Percentiles rank a stretch among this genome's conserved stretches.
Conservation (phyloP, 2,797 vertebrate genomes). For the Moxostoma hubbsi region DNA sequence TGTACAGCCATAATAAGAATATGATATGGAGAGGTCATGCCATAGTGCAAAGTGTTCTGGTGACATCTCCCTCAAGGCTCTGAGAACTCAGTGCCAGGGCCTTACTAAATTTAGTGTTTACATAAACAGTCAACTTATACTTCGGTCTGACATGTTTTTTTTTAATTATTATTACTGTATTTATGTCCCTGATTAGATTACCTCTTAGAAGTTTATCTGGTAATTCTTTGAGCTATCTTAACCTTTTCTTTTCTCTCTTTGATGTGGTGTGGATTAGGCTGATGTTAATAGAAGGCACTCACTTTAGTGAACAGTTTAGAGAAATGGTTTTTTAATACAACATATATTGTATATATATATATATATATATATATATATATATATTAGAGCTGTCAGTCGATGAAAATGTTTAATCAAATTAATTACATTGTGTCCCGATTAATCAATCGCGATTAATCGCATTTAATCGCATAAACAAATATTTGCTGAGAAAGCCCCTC, state of each 20-base stretch:
- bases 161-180: not conserved
- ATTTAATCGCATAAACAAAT: too few species aligned
- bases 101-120: constrained; percentile 26
- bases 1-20: constrained; percentile 41
- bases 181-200: constrained; percentile 37
- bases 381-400: too few species aligned
- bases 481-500: too few species aligned
- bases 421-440: too few species aligned
- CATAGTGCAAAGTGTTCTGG: constrained; percentile 26
- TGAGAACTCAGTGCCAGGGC: constrained; percentile 20
- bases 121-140: constrained; percentile 41
- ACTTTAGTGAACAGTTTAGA: constrained; percentile 42
- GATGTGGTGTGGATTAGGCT: constrained; percentile 35
- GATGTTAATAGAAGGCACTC: constrained; percentile 36
- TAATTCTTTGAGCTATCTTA: constrained; percentile 38
- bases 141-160: not conserved
- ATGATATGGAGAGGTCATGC: constrained; percentile 37
- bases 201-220: constrained; percentile 39
- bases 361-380: too few species aligned
- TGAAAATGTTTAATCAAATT: too few species aligned
- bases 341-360: constrained; percentile 36
- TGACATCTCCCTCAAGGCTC: constrained; percentile 25
- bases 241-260: constrained; percentile 27
- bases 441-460: too few species aligned
- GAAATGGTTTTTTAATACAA: constrained; percentile 25